Base-by-base conservation (phyloP, 2,797 vertebrate genomes). In the Menidia menidia region DNA sequence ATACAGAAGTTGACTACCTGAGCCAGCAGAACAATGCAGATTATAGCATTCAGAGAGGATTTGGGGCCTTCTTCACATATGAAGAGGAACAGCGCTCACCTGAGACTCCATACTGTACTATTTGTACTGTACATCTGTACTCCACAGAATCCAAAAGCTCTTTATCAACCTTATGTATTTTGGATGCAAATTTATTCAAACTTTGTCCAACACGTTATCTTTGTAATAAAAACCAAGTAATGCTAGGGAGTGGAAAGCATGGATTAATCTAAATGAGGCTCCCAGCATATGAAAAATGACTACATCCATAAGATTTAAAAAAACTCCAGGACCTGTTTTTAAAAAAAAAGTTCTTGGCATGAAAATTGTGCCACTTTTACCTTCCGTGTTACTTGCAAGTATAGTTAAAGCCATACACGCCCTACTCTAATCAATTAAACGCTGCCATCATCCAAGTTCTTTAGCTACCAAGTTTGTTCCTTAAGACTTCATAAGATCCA, bases 41-140 rank as follows among this genome's bases (percentile, higher is more conserved):
- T 84, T 52, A 60, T 53, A 41, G 53, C 52, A 33, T 18, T 56
- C 60, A 51, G 57, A 33, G 61, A 71, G 10, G 35, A 15, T 47
- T 59, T 53, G 42, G 1, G 54, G 53, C 42, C 30, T 50, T 47
- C 59, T 78, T 48, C 78, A 69, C 85, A 78, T 78, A 84, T 82
- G 64, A 83, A 85, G 68, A 77, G 67, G 86, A 85, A 83, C 84
- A 76, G 58, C 4, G 71, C 72, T 87, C 88, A 87, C 78, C 80
- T 81, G 85, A 90, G 89, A 90, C 77, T 77, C 44, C 33, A 50
- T 53, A 31, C 63, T 78, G 69, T 88, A 39, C 63, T 48, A 44
- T 53, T 48, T 47, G 58, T 66, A 75, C 81, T 71, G 25, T 83
- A 75, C 64, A 75, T 81, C 63, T 44, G 72, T 56, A 54, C 35